Base-by-base conservation (phyloP, 1,140 invertebrate genomes). In the Fopius arisanus region DNA sequence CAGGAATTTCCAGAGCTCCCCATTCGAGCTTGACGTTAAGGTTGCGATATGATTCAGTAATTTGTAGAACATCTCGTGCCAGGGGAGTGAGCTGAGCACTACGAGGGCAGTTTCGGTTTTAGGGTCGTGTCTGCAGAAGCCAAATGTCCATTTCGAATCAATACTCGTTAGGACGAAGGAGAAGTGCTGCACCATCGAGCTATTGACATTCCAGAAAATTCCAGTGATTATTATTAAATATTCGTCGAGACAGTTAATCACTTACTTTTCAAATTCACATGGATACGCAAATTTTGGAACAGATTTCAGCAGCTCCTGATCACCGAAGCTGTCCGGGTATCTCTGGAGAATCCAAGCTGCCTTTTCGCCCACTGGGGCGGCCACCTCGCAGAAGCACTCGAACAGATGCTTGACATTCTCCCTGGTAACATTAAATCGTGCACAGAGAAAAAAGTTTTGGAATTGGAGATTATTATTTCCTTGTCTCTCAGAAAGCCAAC, bases 41-140 rank as follows among this genome's bases (percentile, higher is more conserved):
- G 92, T 89, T 48, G 91, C 89, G 76, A 92, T 89, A 70, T 89
- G 85, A 83, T 93, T 91, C 71, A 91, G 82, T 73, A 91, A 84
- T 81, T 95, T 96, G 84, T 97, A 96, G 90, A 98, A 98, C 78
- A 94, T 93, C 88, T 98, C 96, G 86, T 97, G 97, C 97, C 97
- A 98, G 76, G 97, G 96, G 78, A 98, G 89, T 84, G 93, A 94
- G 80, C 96, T 97, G 72, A 95, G 88, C 62, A 96, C 83, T 48
- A 96, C 93, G 78, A 96, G 87, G 70, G 94, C 92, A 43, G 93
- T 93, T 82, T 93, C 90, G 14, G 93, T 91, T 81, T 94, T 93
- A 14, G 95, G 94, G 87, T 97, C 94, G 83, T 97, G 95, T 51
- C 96, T 93, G 86, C 96, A 98, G 87, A 97, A 98, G 74, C 97